Evolutionary conservation across 1,140 invertebrate species (phyloP), one percentile per base, ranked within the genome.

Genomic region (Brachionus asplanchnoidis): DNA sequence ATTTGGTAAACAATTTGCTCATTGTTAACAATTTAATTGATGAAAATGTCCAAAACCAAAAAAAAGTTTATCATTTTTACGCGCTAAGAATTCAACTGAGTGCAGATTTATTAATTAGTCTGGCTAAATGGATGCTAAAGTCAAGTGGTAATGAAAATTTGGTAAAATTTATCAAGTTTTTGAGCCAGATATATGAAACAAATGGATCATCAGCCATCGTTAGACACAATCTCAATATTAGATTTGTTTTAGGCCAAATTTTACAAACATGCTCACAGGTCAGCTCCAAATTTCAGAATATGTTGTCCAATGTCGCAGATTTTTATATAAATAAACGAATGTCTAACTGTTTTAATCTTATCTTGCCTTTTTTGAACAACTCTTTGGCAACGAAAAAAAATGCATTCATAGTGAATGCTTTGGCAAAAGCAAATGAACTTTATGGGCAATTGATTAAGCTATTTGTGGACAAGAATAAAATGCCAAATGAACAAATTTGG

Each of bases 1-100:
- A 50, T 50, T 77, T 77, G 44, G 11, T 36, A 7, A 77, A 50
- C 26, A 77, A 77, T 50, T 36, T 77, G 26, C 17, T 77, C 2
- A 77, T 77, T 17, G 26, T 23, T 23, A 77, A 77, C 32, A 77
- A 77, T 11, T 12, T 50, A 50, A 77, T 77, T n/a, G 44, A 77
- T 12, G 73, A 77, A 26, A 77, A 46, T 53, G 12, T 14, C 7
- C 20, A 46, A 50, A 77, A 77, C 12, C 73, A 77, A 77, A 77
- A 50, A 20, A 77, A 77, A 28, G 17, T 77, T 7, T 77, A 77
- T 28, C 23, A 36, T 14, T 50, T 50, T 50, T 77, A 77, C 12
- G 17, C 26, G 12, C 11, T 77, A 3, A 32, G 73, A 50, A 50
- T 77, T 50, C 42, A 77, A 77, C 6, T 77, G 17, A 50, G 42